These are phyloP conservation scores for Bellardia bayeri DNA, from an alignment of 2,888 invertebrate genomes.

Conservation along the genomic window DNA sequence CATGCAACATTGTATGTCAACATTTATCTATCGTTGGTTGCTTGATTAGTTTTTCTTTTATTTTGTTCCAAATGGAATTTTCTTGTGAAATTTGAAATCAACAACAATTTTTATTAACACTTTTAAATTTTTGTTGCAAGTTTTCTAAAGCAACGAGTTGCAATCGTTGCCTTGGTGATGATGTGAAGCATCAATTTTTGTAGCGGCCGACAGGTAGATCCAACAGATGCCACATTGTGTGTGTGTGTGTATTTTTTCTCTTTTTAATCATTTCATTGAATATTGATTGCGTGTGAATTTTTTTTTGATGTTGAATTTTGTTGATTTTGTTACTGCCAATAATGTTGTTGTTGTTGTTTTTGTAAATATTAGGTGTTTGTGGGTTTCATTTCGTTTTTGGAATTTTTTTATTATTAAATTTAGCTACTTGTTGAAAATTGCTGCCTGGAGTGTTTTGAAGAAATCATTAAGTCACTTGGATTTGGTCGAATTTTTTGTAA, in stretches of 20 bases:
- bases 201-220: conserved; percentile 39
- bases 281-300: conserved; percentile 71
- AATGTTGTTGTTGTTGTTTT: conserved; percentile 31
- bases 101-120: not conserved
- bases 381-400: not conserved
- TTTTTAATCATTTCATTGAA: conserved; percentile 51
- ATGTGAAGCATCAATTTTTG: conserved; percentile 11
- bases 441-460: conserved; percentile 37
- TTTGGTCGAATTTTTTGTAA: not conserved
- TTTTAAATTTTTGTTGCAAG: not conserved
- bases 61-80: not conserved
- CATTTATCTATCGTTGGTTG: conserved; percentile 5
- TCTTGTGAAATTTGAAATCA: not conserved
- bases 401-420: conserved; percentile 18
- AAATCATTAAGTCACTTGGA: not conserved
- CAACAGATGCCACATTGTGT: conserved; percentile 21
- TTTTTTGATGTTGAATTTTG: conserved; percentile 57
- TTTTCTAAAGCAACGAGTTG: not conserved
- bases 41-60: conserved; percentile 21
- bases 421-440: conserved; percentile 61
- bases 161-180: conserved; percentile 22
- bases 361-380: conserved; percentile 5
- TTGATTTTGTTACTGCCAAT: conserved; percentile 39
- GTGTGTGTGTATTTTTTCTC: not conserved
- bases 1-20: conserved; percentile 38